phyloP scores from a whole-genome alignment of 2,797 vertebrate species.

The Xenops minutus region DNA sequence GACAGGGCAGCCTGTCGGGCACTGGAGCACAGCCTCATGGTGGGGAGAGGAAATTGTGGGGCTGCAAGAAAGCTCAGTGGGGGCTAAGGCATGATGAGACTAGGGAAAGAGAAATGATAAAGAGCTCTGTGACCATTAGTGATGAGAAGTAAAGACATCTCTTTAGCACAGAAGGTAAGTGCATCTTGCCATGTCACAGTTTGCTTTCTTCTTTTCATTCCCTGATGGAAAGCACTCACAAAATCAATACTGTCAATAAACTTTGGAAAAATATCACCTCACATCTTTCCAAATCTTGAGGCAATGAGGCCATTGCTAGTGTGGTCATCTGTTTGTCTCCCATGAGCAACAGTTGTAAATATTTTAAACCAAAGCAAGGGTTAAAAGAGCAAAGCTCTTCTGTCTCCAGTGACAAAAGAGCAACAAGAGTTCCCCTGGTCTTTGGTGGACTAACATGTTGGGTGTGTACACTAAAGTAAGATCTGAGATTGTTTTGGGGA shows the following conservation, averaged over 20 bases:
- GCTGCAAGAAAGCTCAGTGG: not conserved
- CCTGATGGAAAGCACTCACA: not conserved
- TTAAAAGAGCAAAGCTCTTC: no score
- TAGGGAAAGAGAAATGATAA: not conserved
- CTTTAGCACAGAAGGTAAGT: not conserved
- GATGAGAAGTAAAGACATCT: not conserved
- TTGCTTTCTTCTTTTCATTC: not conserved
- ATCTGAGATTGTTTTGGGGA: not conserved
- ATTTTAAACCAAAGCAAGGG: not conserved
- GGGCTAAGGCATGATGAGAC: not conserved
- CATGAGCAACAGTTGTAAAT: not conserved
- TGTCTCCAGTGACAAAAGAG: not conserved
- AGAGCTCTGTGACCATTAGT: not conserved
- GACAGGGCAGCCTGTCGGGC: rapidly evolving
- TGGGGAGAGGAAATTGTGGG: not conserved
- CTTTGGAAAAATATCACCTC: not conserved
- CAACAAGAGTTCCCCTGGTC: not conserved
- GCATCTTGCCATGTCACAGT: not conserved
- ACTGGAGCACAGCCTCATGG: rapidly evolving
- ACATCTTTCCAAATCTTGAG: not conserved
- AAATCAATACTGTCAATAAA: not conserved
- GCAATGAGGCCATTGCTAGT: not conserved
- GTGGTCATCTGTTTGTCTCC: not conserved
- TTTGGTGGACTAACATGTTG: not conserved
- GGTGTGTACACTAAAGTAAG: not conserved